These are phyloP conservation scores for Sphyrna mokarran DNA, from an alignment of 2,113 vertebrate species.

Conservation along the genomic window DNA sequence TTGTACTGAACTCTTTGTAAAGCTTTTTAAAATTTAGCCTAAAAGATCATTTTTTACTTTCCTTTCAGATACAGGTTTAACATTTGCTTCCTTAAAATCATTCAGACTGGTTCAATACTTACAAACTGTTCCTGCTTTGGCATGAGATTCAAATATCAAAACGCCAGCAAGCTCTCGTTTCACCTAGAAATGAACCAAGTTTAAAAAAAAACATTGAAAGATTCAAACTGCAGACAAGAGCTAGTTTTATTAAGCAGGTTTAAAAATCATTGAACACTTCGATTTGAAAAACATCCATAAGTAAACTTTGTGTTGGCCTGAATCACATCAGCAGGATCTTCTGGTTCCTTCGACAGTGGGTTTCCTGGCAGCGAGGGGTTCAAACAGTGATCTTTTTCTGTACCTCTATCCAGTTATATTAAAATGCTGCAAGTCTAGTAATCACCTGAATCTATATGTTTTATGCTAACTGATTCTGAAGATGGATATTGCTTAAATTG, in stretches of 20 bases:
- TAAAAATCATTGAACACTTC: background rate
- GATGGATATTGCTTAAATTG: too few relatives aligned
- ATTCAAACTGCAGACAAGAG: background rate
- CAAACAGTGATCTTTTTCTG: too few relatives aligned
- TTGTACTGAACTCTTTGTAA: background rate
- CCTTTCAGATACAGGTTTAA: background rate
- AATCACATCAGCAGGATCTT: too few relatives aligned
- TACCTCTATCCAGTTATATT: too few relatives aligned
- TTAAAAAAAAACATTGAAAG: conserved; percentile 3
- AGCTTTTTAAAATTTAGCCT: background rate
- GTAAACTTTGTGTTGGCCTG: too few relatives aligned
- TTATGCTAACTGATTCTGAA: too few relatives aligned
- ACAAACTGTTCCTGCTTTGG: conserved; percentile 92
- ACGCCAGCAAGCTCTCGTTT: conserved; percentile 88
- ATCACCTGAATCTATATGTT: too few relatives aligned
- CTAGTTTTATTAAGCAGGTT: too few relatives aligned
- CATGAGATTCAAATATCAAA: conserved; percentile 91
- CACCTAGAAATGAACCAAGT: conserved; percentile 64
- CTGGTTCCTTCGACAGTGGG: too few relatives aligned
- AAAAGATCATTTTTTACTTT: background rate
- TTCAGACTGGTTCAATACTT: conserved; percentile 53
- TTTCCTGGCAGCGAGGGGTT: too few relatives aligned
- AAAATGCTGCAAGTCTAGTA: too few relatives aligned
- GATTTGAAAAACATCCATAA: background rate
- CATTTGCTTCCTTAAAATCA: background rate